phyloP scores from a whole-genome alignment of 2,797 vertebrate species.

The Acipenser oxyrinchus region DNA sequence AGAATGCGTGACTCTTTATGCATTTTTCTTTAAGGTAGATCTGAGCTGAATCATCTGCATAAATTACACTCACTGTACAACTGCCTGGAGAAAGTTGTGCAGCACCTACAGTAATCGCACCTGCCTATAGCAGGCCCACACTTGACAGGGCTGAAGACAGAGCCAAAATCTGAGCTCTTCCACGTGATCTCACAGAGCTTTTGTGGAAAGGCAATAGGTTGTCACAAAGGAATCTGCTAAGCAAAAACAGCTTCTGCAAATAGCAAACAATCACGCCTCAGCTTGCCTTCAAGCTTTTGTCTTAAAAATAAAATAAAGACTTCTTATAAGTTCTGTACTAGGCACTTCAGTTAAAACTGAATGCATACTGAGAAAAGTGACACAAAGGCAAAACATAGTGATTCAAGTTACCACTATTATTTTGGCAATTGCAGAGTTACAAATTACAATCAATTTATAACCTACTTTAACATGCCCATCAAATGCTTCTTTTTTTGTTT shows the following conservation, averaged over 20 bases:
- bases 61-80: constrained; percentile 48
- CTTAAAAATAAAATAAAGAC: no score
- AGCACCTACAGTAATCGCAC: constrained; percentile 42
- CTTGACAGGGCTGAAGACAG: constrained; percentile 49
- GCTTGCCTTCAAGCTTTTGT: constrained; percentile 20
- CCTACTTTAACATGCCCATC: constrained; percentile 36
- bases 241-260: constrained; percentile 60
- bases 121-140: constrained; percentile 64
- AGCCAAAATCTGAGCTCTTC: constrained; percentile 52
- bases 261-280: constrained; percentile 56
- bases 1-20: constrained; percentile 58
- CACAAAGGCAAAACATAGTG: constrained; percentile 22
- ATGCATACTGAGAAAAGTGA: constrained; percentile 40
- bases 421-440: constrained; percentile 54
- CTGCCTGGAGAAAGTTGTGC: constrained; percentile 43
- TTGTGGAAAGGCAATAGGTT: constrained; percentile 37
- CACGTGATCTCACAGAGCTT: constrained; percentile 36
- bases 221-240: constrained; percentile 61
- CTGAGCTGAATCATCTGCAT: constrained; percentile 46
- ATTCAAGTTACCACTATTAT: constrained; percentile 38
- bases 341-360: constrained; percentile 43
- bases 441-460: constrained; percentile 43
- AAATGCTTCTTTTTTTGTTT: constrained; percentile 24
- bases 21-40: constrained; percentile 52
- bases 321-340: constrained; percentile 33